These are phyloP conservation scores for Ichneumoninae sp. DNA, from an alignment of 2,888 invertebrate species.

Conservation along the genomic window DNA sequence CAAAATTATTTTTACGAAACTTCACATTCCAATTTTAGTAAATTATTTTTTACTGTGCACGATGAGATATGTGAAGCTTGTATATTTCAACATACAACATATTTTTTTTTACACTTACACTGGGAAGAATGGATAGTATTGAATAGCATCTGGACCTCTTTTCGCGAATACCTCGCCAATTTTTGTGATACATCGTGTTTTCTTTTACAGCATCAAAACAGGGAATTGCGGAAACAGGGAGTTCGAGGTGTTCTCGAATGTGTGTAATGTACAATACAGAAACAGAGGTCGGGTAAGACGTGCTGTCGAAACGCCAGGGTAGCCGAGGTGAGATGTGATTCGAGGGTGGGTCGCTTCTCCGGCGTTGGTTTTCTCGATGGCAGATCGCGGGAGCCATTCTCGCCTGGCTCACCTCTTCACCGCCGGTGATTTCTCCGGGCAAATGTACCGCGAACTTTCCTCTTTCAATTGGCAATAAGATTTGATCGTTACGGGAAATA, in stretches of 20 bases:
- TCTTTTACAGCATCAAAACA: constrained; percentile 33
- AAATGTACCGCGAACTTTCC: constrained; percentile 83
- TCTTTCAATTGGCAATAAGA: constrained; percentile 83
- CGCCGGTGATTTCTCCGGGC: constrained; percentile 78
- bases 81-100: neutral
- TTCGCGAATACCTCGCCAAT: constrained; percentile 3
- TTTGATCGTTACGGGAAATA: constrained; percentile 83
- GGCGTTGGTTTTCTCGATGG: constrained; percentile 69
- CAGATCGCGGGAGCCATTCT: constrained; percentile 73
- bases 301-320: constrained; percentile 70
- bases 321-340: constrained; percentile 34
- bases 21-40: too few species aligned
- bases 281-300: constrained; percentile 65
- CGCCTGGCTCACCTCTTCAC: constrained; percentile 72
- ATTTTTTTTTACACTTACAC: neutral
- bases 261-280: neutral
- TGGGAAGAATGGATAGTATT: neutral
- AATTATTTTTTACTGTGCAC: too few species aligned
- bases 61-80: neutral
- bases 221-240: neutral
- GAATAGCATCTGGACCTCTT: neutral
- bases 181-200: neutral
- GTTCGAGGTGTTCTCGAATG: neutral
- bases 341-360: constrained; percentile 20
- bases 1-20: too few species aligned